Percentiles rank a stretch among this genome's conserved stretches.
Conservation (phyloP, 2,888 invertebrate genomes). For the Melinaea menophilus region DNA sequence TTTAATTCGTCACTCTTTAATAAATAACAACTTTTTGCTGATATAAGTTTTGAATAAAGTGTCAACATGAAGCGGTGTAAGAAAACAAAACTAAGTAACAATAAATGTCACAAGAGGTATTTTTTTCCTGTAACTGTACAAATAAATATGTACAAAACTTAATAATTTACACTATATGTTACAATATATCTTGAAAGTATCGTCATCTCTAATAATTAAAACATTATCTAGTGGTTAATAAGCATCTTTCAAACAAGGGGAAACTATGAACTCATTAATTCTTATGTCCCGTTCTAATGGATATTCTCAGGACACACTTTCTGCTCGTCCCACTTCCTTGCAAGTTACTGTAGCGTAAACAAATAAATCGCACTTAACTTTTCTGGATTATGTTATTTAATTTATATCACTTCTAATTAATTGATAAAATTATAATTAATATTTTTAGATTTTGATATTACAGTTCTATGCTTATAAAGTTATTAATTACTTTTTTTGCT, state of each 20-base stretch:
- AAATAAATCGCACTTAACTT: background rate
- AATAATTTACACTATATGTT: too few relatives aligned
- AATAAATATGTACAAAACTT: too few relatives aligned
- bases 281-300: slow-evolving; percentile 49
- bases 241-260: slow-evolving; percentile 16
- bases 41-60: too few relatives aligned
- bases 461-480: too few relatives aligned
- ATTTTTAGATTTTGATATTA: too few relatives aligned
- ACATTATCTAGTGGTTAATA: background rate
- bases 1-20: too few relatives aligned
- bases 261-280: slow-evolving; percentile 42
- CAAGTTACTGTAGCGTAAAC: slow-evolving; percentile 5
- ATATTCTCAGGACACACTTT: slow-evolving; percentile 43
- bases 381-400: slow-evolving; percentile 22
- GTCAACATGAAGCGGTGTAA: too few relatives aligned
- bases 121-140: too few relatives aligned
- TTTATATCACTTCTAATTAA: slow-evolving; percentile 10
- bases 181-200: too few relatives aligned
- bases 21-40: too few relatives aligned
- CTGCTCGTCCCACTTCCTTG: slow-evolving; percentile 44
- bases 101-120: too few relatives aligned
- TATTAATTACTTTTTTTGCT: background rate
- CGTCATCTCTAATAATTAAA: background rate
- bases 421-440: slow-evolving; percentile 3
- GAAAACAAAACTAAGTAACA: too few relatives aligned